Evolutionary conservation across 2,888 invertebrate species (phyloP), one percentile per base, ranked within the genome.

Genomic region (Meteorus cinctellus): DNA sequence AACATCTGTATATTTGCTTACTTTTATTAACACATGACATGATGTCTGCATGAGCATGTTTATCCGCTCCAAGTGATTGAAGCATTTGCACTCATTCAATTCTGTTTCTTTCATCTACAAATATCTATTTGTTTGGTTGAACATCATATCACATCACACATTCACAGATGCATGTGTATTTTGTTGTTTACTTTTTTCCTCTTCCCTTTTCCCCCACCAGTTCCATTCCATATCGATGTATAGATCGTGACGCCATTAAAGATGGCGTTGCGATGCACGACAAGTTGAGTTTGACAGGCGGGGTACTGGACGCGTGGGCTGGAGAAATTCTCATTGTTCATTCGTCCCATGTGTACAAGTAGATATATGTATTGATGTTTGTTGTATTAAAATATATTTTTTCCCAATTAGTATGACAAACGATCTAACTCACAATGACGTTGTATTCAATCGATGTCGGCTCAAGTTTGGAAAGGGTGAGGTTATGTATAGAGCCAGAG

Each of bases 181-280:
- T 19, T 8, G n/a, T 6, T 4, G 55, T 8, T 55, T 24, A 4
- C 6, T 6, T 55, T 55, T 6, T 24, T 2, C 4, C 8, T 48
- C 4, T 2, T 4, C n/a, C 45, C 24, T 24, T 24, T 45, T 14
- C 45, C 10, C 48, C 48, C n/a, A 16, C n/a, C n/a, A n/a, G 0
- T 4, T 14, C 74, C 19, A 34, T 4, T 10, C 19, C 19, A 12
- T n/a, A 36, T 65, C 65, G 41, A 65, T 65, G 36, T 34, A 8
- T 36, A 16, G 65, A 65, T 65, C n/a, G 4, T 65, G 62, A 62
- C 31, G 62, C 31, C 62, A 62, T 62, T 27, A 4, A 31, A 62
- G 62, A 62, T 31, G 62, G 62, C 62, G 62, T n/a, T 62, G n/a
- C 62, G 31, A 62, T 62, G 62, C 16, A 31, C 62, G 36, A 65